These are phyloP conservation scores for Muricea muricata DNA, from an alignment of 92 coral and sea anemone genomes.

Conservation along the genomic window DNA sequence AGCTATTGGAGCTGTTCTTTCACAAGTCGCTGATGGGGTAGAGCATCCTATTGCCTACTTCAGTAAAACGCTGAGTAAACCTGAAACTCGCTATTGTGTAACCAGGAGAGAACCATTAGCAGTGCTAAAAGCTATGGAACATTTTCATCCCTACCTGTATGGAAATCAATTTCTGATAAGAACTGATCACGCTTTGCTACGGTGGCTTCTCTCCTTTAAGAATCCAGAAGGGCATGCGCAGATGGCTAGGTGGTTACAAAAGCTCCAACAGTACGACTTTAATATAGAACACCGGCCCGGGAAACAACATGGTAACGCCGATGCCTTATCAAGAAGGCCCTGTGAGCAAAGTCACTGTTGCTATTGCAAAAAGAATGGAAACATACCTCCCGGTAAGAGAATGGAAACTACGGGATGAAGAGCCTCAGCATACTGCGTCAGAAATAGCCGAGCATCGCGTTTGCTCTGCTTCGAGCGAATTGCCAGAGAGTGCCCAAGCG, in stretches of 20 bases:
- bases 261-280: no score
- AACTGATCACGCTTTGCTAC: no score
- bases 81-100: conserved; percentile 53
- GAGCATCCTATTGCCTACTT: conserved; percentile 64
- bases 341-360: no score
- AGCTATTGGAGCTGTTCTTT: conserved; percentile 60
- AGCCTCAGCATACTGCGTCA: no score
- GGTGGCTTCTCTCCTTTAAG: conserved; percentile 57
- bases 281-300: no score
- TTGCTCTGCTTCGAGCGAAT: no score
- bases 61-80: conserved; percentile 44
- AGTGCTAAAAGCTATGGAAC: conserved; percentile 55
- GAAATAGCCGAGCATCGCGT: no score
- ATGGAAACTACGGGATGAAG: no score
- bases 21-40: conserved; percentile 49
- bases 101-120: conserved; percentile 67
- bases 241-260: conserved; percentile 30
- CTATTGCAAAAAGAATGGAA: no score
- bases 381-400: no score
- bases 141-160: conserved; percentile 68
- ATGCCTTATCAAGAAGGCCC: conserved; percentile 52
- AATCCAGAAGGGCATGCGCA: conserved; percentile 61
- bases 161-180: conserved; percentile 57
- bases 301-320: no score
- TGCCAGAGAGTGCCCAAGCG: no score